phyloP scores from a whole-genome alignment of 30 jellyfish, hydroid and myxozoan genomes.

The Hydractinia echinata region DNA sequence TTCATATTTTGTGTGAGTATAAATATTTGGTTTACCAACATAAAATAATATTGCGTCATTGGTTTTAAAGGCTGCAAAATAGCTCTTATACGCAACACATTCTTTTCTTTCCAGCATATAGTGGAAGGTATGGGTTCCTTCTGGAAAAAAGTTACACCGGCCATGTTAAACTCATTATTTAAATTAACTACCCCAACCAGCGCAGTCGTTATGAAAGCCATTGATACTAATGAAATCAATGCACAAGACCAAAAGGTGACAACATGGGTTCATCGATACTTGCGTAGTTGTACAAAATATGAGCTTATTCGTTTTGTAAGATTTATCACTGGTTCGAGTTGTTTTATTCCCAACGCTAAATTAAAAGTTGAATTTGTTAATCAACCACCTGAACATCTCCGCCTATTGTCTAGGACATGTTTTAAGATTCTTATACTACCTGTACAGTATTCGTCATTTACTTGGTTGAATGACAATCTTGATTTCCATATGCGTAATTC shows the following conservation, averaged over 20 bases:
- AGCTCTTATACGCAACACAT: not conserved
- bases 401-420: conserved; percentile 3
- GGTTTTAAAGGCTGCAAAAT: too few relatives aligned
- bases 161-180: not conserved
- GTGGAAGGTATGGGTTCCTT: conserved; percentile 15
- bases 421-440: conserved; percentile 5
- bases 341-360: not conserved
- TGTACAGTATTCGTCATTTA: not conserved
- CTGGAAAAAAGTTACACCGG: not conserved
- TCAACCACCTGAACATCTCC: conserved; percentile 6
- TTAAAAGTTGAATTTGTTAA: conserved; percentile 14
- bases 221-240: too few relatives aligned
- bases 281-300: not conserved
- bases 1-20: not conserved
- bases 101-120: not conserved
- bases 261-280: conserved; percentile 11
- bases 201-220: not conserved
- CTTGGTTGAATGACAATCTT: conserved; percentile 5
- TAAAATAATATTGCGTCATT: not conserved
- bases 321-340: conserved; percentile 17
- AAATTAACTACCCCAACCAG: not conserved
- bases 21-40: conserved; percentile 8
- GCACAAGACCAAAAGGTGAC: conserved; percentile 16
- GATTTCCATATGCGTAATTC: conserved; percentile 5
- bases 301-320: conserved; percentile 5